Evolutionary conservation across 2,113 vertebrate genomes (phyloP), one percentile per base, ranked within the genome.

Genomic region (Pedetes capensis): DNA sequence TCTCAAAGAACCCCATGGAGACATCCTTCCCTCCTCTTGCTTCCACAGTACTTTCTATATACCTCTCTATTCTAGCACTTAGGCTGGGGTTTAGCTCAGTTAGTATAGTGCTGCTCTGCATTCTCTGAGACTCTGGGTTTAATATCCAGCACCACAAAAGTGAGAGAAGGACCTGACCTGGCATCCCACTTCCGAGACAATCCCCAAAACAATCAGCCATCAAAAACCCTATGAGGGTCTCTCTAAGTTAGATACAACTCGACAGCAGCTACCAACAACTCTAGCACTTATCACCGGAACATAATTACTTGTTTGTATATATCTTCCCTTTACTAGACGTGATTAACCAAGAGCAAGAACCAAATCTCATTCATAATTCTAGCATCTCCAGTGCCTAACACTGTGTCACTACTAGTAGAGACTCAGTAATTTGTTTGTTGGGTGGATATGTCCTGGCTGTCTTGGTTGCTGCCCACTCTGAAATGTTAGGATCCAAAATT

Each of bases 341-440:
- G 37, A 91, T 51, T 76, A 79, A 91, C 84, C 72, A 87, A 95
- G 44, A 37, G 49, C 76, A 97, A 63, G 29, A 95, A 68, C 44
- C 71, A 95, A 94, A 91, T 63, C 78, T 86, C 80, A 87, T 42
- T 96, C 84, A 88, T 32, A 94, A 95, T 69, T 76, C 76, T 71
- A 55, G 29, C 64, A 85, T 83, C 63, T 93, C 86, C 72, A 55
- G 37, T 14, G 47, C 32, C 86, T 81, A 93, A 72, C 27, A 88
- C 13, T 82, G 49, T 72, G 34, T 63, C 68, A 80, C 37, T 10
- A 61, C 51, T 69, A 92, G 47, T 3, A 95, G 22, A 79, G 64
- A 93, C 55, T 69, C 80, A 84, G 71, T 34, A 78, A 69, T 44
- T n/a, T 59, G 49, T 53, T 74, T 49, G 63, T 39, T 81, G 59